phyloP scores from a whole-genome alignment of 2,888 invertebrate genomes.

The Drosophila atripex region DNA sequence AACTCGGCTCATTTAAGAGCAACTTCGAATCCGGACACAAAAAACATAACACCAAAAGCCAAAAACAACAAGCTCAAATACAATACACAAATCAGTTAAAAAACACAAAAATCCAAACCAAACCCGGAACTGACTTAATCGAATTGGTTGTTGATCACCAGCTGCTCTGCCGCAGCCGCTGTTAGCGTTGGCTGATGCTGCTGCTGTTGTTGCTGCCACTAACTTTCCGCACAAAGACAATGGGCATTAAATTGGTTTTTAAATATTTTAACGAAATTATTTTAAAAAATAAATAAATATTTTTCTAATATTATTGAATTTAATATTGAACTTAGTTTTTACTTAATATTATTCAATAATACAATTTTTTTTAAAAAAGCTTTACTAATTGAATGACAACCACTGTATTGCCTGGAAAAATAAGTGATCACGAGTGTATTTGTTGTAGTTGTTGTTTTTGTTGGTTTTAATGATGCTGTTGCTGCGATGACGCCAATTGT shows the following conservation, averaged over 20 bases:
- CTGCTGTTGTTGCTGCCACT: slow-evolving; percentile 28
- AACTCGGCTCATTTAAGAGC: slow-evolving; percentile 49
- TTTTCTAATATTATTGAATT: too few relatives aligned
- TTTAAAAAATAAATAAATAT: neutral
- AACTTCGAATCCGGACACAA: slow-evolving; percentile 36
- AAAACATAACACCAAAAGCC: slow-evolving; percentile 4
- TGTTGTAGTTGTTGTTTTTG: slow-evolving; percentile 8
- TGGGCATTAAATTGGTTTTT: neutral
- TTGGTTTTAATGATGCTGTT: slow-evolving; percentile 55
- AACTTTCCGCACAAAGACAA: slow-evolving; percentile 48
- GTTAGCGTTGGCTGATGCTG: slow-evolving; percentile 1
- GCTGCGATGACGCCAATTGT: slow-evolving; percentile 41
- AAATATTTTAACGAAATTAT: slow-evolving; percentile 13
- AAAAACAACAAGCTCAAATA: slow-evolving; percentile 19
- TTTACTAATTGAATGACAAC: neutral
- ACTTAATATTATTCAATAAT: too few relatives aligned
- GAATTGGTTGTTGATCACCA: slow-evolving; percentile 75
- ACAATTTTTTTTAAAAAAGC: neutral
- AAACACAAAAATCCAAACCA: slow-evolving; percentile 66
- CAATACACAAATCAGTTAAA: slow-evolving; percentile 53
- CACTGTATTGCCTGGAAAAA: slow-evolving; percentile 4
- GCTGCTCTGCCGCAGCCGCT: slow-evolving; percentile 19
- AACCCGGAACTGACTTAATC: slow-evolving; percentile 79
- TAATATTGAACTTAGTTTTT: neutral
- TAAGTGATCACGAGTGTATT: slow-evolving; percentile 34